A percentile compares a stretch with the other conserved stretches of the same genome.
phyloP scores from a whole-genome alignment of 2,888 invertebrate species.

The Tetheella fluctuosa region DNA sequence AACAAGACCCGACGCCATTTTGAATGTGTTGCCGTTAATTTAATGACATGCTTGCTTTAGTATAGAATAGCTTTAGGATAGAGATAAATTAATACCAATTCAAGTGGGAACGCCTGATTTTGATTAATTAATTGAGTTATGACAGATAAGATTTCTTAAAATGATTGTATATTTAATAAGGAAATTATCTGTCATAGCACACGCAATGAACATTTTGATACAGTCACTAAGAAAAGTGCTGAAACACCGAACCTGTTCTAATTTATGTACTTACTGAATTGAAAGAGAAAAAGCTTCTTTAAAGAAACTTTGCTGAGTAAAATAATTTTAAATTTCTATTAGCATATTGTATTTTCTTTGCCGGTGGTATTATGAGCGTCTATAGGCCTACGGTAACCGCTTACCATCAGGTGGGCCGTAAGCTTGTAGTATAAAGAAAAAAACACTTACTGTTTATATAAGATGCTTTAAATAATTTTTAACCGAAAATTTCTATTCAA shows the following conservation, averaged over 20 bases:
- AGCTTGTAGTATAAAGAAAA: too few relatives aligned
- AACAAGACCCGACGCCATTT: conserved; percentile 76
- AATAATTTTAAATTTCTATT: too few relatives aligned
- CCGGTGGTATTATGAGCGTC: too few relatives aligned
- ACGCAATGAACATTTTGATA: not conserved
- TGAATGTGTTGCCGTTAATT: conserved; percentile 62
- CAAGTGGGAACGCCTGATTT: conserved; percentile 35
- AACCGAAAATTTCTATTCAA: not conserved
- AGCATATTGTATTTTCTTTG: too few relatives aligned
- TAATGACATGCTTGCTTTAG: conserved; percentile 59
- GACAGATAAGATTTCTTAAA: conserved; percentile 7
- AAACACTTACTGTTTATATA: too few relatives aligned
- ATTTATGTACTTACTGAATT: too few relatives aligned
- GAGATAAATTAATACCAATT: conserved; percentile 64
- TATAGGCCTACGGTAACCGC: too few relatives aligned
- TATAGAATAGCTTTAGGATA: conserved; percentile 46
- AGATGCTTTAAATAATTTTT: not conserved
- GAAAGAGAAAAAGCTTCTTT: too few relatives aligned
- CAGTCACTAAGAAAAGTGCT: not conserved
- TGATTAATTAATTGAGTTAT: conserved; percentile 40
- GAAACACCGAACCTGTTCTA: not conserved
- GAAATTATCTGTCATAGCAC: not conserved
- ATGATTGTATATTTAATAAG: too few relatives aligned
- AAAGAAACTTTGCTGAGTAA: too few relatives aligned
- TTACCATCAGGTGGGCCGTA: too few relatives aligned